Conservation (phyloP, 2,797 vertebrate species). For the Molossus alvarezi region DNA sequence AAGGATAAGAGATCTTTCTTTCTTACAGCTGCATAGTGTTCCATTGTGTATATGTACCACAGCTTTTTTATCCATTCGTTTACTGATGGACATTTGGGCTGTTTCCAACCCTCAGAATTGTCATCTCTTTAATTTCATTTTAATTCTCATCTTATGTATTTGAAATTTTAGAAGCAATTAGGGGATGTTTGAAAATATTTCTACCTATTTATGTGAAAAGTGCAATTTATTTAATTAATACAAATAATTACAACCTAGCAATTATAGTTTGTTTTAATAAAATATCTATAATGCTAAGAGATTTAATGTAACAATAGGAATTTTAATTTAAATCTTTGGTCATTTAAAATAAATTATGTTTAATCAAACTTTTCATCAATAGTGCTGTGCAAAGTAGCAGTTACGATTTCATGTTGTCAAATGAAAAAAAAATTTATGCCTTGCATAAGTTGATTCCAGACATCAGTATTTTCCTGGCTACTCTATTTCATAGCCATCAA, state of each 20-base stretch:
- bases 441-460: not conserved
- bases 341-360: constrained; percentile 35
- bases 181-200: constrained; percentile 62
- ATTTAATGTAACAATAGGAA: not conserved
- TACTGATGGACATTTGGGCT: too few relatives aligned
- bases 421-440: constrained; percentile 50
- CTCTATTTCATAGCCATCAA: constrained; percentile 58
- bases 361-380: constrained; percentile 64
- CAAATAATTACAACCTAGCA: constrained; percentile 82
- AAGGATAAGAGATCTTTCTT: too few relatives aligned
- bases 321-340: constrained; percentile 62
- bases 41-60: too few relatives aligned
- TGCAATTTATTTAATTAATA: constrained; percentile 84
- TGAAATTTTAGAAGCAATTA: constrained; percentile 83
- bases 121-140: constrained; percentile 61
- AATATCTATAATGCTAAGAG: constrained; percentile 68
- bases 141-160: constrained; percentile 65
- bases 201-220: constrained; percentile 81
- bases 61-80: too few relatives aligned
- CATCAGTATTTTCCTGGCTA: constrained; percentile 31
- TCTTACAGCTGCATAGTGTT: too few relatives aligned
- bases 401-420: constrained; percentile 42
- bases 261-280: constrained; percentile 80
- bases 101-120: constrained; percentile 48
- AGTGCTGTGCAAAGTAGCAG: constrained; percentile 31